Base-by-base conservation (phyloP, 2,888 invertebrate species). In the Microctonus aethiopoides region DNA sequence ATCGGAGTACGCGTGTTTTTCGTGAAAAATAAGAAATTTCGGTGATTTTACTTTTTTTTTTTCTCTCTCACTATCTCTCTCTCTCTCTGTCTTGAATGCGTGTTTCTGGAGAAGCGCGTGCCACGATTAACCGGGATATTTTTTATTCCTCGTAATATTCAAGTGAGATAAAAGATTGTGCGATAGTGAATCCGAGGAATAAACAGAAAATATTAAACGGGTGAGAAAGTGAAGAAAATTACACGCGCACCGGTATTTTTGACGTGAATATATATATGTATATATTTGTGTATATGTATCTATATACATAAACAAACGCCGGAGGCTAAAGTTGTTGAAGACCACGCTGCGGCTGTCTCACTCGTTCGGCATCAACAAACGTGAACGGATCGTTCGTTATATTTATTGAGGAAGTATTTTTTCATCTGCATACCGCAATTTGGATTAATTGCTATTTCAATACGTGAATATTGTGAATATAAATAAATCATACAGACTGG, bases 41-140 rank as follows among this genome's bases (percentile, higher is more conserved):
- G 54, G 54, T 54, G 24, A 26, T 54, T 54, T 24, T n/a, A n/a
- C n/a, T n/a, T n/a, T n/a, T n/a, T n/a, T n/a, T 54, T 54, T 26
- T 26, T 54, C 24, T 54, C 22, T 7, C 54, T 54, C 24, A 54
- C 22, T 3, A 54, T 54, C 24, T 54, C 22, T 3, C 54, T 54
- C 24, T 54, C 22, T 3, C 54, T 54, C 24, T 54, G 22, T 3
- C 54, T n/a, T 54, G 11, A n/a, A 26, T 34, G 57, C 32, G 57
- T 34, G 16, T 34, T 34, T 9, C 34, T 34, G 32, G 32, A 34
- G 34, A 57, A 16, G 9, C 32, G 57, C 20, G 20, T 34, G 16
- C 16, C 5, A 13, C 32, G 2, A 34, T 29, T 34, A 11, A 26
- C 26, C 2, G 3, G 54, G 10, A 26, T 54, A 54, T 24, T 24